Base-by-base conservation (phyloP, 37 sponge, comb jelly and placozoan species). In the Amphimedon queenslandica region DNA sequence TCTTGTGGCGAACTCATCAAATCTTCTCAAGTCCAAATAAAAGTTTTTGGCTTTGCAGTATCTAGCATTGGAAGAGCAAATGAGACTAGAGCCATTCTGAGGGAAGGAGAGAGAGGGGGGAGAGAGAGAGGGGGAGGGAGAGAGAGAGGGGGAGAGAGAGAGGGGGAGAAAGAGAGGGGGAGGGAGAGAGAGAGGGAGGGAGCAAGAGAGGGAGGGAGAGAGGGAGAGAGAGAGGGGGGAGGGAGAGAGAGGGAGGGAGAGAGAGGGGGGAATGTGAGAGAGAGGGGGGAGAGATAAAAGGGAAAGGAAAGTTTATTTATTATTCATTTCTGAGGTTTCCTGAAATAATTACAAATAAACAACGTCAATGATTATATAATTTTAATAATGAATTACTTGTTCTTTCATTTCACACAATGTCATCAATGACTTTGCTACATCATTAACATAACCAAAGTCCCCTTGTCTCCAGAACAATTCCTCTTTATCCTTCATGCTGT, bases 381-480 rank as follows among this genome's bases (percentile, higher is more conserved):
- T n/a, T 56, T 40, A 33, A 64, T 64, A 30, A 4, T 6, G 34
- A 68, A 51, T 1, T 13, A 85, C 80, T 66, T 87, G 72, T 18
- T 56, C 56, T 16, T 83, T 55, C 21, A 87, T 75, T 27, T 74
- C 66, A 63, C 95, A 94, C 41, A 84, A 67, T 4, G 69, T 76
- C 78, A 64, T 63, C 75, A 90, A 51, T 2, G 85, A 74, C 25
- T 82, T 80, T 31, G 76, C 55, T 1, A 84, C 82, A 42, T 88
- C 69, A 66, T 90, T 86, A 42, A 90, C 88, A 58, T 87, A 90
- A 18, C 91, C 95, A 82, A 90, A 94, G 66, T 90, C 95, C 36
- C 86, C 95, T 65, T 84, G 85, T 16, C 56, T 72, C 88, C 87
- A 90, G 71, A 87, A 94, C 68, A 64, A 11, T 51, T 94, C 81